phyloP scores from a whole-genome alignment of 2,888 invertebrate genomes.

The Hydraecia micacea region DNA sequence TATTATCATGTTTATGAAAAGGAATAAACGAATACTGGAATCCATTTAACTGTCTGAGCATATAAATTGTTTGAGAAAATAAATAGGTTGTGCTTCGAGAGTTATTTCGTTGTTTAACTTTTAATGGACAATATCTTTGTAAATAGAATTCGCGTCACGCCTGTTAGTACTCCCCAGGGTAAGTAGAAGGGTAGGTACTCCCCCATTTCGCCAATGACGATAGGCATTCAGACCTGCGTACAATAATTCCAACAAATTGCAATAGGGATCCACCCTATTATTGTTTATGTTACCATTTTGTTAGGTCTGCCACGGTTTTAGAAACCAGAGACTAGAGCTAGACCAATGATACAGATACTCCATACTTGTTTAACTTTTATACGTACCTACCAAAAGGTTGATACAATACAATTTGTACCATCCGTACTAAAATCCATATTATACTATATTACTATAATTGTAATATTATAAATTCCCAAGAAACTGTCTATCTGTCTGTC shows the following conservation, averaged over 20 bases:
- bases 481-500: no score
- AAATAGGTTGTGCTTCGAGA: slow-evolving; percentile 11
- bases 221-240: background rate
- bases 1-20: slow-evolving; percentile 6
- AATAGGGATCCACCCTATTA: background rate
- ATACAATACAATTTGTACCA: no score
- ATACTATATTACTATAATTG: no score
- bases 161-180: slow-evolving; percentile 9
- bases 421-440: no score
- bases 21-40: slow-evolving; percentile 22
- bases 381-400: no score
- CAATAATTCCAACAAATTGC: background rate
- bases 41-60: slow-evolving; percentile 27
- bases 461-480: no score
- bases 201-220: background rate
- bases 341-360: background rate
- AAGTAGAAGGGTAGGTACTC: slow-evolving; percentile 11
- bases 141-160: slow-evolving; percentile 18
- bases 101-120: slow-evolving; percentile 21
- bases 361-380: background rate
- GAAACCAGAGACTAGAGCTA: background rate
- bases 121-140: slow-evolving; percentile 31
- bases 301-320: no score
- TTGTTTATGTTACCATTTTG: background rate
- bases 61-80: slow-evolving; percentile 31